Evolutionary conservation across 1,140 invertebrate genomes (phyloP).

Genomic region (Halesus radiatus): DNA sequence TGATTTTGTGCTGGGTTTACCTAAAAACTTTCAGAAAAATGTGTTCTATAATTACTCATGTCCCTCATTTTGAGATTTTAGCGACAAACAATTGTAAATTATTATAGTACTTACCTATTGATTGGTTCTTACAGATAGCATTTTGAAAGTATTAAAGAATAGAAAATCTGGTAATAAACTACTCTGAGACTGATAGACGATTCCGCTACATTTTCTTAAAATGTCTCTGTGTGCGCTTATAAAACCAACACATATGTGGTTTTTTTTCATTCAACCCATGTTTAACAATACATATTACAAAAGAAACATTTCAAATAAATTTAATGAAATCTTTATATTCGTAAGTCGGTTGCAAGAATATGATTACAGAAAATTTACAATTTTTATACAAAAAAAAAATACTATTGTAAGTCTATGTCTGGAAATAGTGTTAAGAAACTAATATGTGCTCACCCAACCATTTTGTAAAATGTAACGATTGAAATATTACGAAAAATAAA

Average conservation of each 20-base stretch:
- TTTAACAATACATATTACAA: background rate
- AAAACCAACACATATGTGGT: too few species aligned
- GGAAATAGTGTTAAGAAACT: conserved; percentile 31
- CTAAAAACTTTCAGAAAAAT: too few species aligned
- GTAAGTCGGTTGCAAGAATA: background rate
- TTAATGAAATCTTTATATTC: background rate
- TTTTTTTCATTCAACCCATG: too few species aligned
- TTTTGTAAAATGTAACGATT: conserved; percentile 55
- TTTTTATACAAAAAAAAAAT: conserved; percentile 28
- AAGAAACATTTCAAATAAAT: background rate
- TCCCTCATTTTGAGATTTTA: too few species aligned
- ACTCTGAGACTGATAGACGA: conserved; percentile 7
- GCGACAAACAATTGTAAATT: too few species aligned
- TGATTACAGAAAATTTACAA: conserved; percentile 9
- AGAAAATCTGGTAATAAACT: background rate
- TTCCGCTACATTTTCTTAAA: conserved; percentile 1
- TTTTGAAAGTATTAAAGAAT: too few species aligned
- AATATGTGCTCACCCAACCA: conserved; percentile 51
- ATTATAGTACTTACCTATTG: too few species aligned
- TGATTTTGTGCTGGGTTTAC: too few species aligned
- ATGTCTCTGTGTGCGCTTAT: too few species aligned
- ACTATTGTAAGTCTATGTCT: conserved; percentile 38
- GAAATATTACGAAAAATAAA: conserved; percentile 48
- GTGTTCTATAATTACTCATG: too few species aligned
- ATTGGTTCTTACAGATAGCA: too few species aligned